Conservation (phyloP, 2,797 vertebrate species). For the Coregonus ussuriensis region DNA sequence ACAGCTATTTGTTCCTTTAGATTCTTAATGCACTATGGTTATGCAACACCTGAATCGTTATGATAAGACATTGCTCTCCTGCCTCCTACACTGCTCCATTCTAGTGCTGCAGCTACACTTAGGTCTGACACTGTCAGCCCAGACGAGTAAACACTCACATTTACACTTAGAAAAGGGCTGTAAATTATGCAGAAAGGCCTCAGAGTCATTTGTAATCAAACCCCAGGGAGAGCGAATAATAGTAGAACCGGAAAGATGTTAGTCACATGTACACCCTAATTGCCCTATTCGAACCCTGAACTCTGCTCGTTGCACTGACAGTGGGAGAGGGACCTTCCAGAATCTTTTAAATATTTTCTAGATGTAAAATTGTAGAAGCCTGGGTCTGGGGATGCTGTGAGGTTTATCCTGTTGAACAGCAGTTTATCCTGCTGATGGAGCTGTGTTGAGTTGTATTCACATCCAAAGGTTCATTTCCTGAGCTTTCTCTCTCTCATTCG, state of each 20-base stretch:
- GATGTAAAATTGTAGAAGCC: conserved; percentile 42
- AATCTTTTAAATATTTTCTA: conserved; percentile 33
- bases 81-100: not conserved
- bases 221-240: conserved; percentile 16
- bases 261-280: conserved; percentile 14
- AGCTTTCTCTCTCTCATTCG: not conserved
- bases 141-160: conserved; percentile 9
- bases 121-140: conserved; percentile 13
- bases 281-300: conserved; percentile 27
- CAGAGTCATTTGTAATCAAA: conserved; percentile 35
- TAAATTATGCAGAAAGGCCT: conserved; percentile 11
- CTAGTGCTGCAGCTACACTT: conserved; percentile 4
- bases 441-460: conserved; percentile 1
- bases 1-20: not conserved
- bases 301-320: conserved; percentile 17
- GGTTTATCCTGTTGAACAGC: not conserved
- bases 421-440: not conserved
- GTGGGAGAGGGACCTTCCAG: conserved; percentile 19
- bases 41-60: not conserved
- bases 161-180: not conserved
- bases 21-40: not conserved
- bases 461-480: not conserved
- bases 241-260: not conserved
- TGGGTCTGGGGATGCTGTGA: conserved; percentile 9
- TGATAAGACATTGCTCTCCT: not conserved